Evolutionary conservation across 2,797 vertebrate species (phyloP).

Genomic region (Phalloptychus januarius): DNA sequence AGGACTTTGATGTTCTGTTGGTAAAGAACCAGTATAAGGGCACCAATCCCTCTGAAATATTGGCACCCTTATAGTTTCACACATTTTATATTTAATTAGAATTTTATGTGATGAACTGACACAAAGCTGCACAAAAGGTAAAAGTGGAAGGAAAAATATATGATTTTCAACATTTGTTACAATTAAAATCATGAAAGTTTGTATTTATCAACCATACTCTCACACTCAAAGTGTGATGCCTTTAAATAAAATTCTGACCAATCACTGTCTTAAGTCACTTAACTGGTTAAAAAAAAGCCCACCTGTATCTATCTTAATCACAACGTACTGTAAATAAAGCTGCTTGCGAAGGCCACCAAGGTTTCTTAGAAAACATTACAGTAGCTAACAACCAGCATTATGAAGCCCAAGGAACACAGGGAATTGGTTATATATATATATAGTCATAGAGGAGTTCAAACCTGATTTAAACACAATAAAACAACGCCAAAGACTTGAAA

Average conservation of each 20-base stretch:
- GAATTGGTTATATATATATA: background rate
- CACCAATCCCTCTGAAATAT: background rate
- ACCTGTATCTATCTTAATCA: background rate
- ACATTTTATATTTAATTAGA: background rate
- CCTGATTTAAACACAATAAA: background rate
- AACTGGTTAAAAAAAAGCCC: background rate
- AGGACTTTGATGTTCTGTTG: background rate
- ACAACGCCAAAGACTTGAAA: background rate
- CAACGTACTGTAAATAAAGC: background rate
- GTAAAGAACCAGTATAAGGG: background rate
- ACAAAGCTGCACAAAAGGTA: background rate
- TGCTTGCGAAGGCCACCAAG: background rate
- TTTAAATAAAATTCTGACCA: too few relatives aligned
- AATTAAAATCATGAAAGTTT: too few relatives aligned
- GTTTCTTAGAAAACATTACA: background rate
- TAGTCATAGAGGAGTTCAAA: background rate
- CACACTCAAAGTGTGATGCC: too few relatives aligned
- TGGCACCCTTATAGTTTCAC: background rate
- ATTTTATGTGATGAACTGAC: background rate
- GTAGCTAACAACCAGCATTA: background rate
- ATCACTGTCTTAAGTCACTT: too few relatives aligned
- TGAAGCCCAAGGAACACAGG: background rate
- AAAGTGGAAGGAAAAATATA: too few relatives aligned
- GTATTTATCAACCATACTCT: too few relatives aligned
- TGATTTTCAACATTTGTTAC: too few relatives aligned